Percentiles rank a stretch among this genome's conserved stretches.
Conservation (phyloP, 2,888 invertebrate species). For the Andrena bicolor region DNA sequence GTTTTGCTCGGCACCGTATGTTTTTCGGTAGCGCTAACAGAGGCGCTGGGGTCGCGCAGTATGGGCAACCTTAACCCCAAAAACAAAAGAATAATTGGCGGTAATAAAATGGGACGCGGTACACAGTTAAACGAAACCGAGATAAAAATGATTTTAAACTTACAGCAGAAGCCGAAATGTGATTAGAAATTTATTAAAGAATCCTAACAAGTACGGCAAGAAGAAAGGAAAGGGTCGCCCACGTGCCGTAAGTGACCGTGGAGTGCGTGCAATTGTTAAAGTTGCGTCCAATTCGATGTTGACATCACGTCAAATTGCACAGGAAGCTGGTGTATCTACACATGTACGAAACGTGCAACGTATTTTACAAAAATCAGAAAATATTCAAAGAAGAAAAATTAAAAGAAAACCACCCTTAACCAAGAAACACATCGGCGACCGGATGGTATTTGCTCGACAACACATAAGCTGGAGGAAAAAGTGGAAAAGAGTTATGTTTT, state of each 20-base stretch:
- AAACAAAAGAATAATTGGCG: too few species aligned
- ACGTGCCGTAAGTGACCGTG: background rate
- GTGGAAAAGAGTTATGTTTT: too few species aligned
- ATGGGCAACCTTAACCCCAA: too few species aligned
- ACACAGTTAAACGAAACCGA: background rate
- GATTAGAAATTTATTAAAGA: conserved; percentile 11
- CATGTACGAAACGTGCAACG: conserved; percentile 1
- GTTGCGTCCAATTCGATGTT: too few species aligned
- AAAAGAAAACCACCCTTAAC: too few species aligned
- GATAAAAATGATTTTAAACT: conserved; percentile 3
- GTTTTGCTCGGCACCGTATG: background rate
- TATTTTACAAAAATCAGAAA: background rate
- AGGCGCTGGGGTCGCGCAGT: too few species aligned
- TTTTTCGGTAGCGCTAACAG: too few species aligned
- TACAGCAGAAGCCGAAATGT: background rate
- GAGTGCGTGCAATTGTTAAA: too few species aligned
- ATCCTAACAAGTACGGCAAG: conserved; percentile 6
- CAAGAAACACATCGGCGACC: background rate
- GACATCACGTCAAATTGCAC: conserved; percentile 11
- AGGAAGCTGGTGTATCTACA: background rate
- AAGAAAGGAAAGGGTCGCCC: background rate
- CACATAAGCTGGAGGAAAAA: too few species aligned
- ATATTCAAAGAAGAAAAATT: conserved; percentile 3
- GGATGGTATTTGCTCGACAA: background rate
- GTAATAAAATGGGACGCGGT: background rate